Evolutionary conservation across 2,797 vertebrate genomes (phyloP), one percentile per base, ranked within the genome.

Genomic region (Leptatherina wallacei): DNA sequence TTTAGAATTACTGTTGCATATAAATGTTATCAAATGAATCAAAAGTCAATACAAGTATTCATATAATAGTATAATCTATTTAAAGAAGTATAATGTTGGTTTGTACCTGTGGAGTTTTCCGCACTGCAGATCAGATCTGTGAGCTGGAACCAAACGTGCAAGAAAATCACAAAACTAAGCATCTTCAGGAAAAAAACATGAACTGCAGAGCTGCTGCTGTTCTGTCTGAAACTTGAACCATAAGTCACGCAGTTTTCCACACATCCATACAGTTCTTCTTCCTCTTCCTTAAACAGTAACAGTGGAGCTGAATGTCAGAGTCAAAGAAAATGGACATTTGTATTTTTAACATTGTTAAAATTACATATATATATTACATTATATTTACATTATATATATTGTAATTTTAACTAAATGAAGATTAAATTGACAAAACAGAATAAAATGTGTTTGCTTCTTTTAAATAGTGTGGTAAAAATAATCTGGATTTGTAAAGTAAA

Each of bases 81-180:
- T 13, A 40, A 57, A 33, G 5, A 58, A 1, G 0, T 13, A 16
- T 9, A 29, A 22, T 24, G 9, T 20, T 9, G 14, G 30, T 47
- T 0, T 27, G 16, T 79, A 86, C 80, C 87, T 82, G 83, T 69
- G 42, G 18, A 29, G 66, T 71, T 80, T 56, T 58, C 57, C 9
- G 18, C 55, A 65, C 74, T 73, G 71, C 2, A 0, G 51, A 59
- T 64, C 74, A 71, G 27, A 57, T 2, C 64, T 24, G 61, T 18
- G 29, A 54, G 59, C 18, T 83, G 68, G 42, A 81, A 49, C 52
- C 69, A 87, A 27, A 79, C 12, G 4, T 14, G 62, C 44, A 72
- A 77, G 62, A 74, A 35, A 18, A 64, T 22, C 14, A 63, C 0
- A 6, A 77, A 54, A 4, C 0, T 6, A 51, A 75, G n/a, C 86